A percentile compares a stretch with the other conserved stretches of the same genome.
phyloP scores from a whole-genome alignment of 2,888 invertebrate species.

The Ditula angustiorana region DNA sequence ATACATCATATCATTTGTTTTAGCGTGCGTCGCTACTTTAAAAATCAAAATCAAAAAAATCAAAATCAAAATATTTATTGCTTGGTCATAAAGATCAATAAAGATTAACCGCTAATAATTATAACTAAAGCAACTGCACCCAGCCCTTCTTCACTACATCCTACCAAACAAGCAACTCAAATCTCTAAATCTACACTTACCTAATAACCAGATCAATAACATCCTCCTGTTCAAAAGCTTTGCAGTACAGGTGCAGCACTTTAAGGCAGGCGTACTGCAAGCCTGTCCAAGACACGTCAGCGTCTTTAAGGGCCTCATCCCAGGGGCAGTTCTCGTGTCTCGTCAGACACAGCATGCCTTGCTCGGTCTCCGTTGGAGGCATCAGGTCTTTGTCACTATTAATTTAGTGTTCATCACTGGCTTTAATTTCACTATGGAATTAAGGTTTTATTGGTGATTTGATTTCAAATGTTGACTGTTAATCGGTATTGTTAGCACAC shows the following conservation, averaged over 20 bases:
- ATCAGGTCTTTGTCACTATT: constrained; percentile 60
- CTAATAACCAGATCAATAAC: constrained; percentile 92
- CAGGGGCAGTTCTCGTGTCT: constrained; percentile 87
- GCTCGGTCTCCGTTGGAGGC: constrained; percentile 78
- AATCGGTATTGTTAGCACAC: no score
- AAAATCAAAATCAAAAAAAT: no score
- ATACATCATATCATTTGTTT: no score
- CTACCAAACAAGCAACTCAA: no score
- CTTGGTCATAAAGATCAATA: no score
- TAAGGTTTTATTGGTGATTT: background rate
- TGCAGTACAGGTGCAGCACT: constrained; percentile 94
- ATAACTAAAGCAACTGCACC: no score
- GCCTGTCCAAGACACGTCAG: constrained; percentile 91
- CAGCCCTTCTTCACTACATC: no score
- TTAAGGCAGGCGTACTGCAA: constrained; percentile 93
- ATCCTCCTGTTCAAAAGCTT: constrained; percentile 93
- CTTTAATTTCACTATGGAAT: background rate
- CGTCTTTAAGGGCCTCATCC: constrained; percentile 83
- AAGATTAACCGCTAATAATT: no score
- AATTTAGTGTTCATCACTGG: background rate
- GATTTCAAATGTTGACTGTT: no score
- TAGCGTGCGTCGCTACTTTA: no score
- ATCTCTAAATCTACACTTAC: constrained; percentile 80
- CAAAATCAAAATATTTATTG: no score
- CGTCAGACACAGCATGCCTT: constrained; percentile 87